Evolutionary conservation across 2,888 invertebrate genomes (phyloP), one percentile per base, ranked within the genome.

Genomic region (Pharmacophagus antenor): DNA sequence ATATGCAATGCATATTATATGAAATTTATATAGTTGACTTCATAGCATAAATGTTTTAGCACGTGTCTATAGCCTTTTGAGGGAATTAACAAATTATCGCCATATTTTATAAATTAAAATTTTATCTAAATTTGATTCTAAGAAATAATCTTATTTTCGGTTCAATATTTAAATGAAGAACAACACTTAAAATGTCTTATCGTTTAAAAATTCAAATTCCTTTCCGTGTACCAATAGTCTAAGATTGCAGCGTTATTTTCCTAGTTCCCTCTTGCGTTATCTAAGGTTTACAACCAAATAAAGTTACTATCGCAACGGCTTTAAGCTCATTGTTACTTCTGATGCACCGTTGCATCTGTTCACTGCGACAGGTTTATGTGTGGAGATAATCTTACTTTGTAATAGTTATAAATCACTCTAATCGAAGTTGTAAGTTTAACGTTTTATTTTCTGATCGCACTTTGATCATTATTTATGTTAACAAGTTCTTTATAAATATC

Each of bases 321-420:
- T 47, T 17, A 37, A 55, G 47, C 47, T 48, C 7, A 55, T 1
- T 48, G 4, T 55, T 7, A 18, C 37, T 37, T 31, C 20, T n/a
- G 20, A 27, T 27, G 1, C 31, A 18, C 18, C 18, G 12, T 37
- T 49, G 4, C 7, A 48, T 20, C 25, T 53, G 2, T 47, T 20
- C 20, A 10, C 23, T 52, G 31, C 41, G 31, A 46, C 37, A 52
- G 42, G 50, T 52, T 58, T 47, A 58, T 52, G 37, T 48, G 12
- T 25, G 17, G 4, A 52, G 25, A 54, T 44, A 37, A 55, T 51
- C 44, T 44, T 62, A 56, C 52, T 62, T 61, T 57, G 61, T 64
- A 59, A 51, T 41, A 42, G 21, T 55, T 51, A 65, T 66, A 63
- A 63, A 62, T 66, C 61, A 60, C 42, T 48, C n/a, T 61, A 62